A percentile compares a stretch with the other conserved stretches of the same genome.
Evolutionary conservation across 2,797 vertebrate species (phyloP).

Genomic region (Oceanodroma leucorhoa): DNA sequence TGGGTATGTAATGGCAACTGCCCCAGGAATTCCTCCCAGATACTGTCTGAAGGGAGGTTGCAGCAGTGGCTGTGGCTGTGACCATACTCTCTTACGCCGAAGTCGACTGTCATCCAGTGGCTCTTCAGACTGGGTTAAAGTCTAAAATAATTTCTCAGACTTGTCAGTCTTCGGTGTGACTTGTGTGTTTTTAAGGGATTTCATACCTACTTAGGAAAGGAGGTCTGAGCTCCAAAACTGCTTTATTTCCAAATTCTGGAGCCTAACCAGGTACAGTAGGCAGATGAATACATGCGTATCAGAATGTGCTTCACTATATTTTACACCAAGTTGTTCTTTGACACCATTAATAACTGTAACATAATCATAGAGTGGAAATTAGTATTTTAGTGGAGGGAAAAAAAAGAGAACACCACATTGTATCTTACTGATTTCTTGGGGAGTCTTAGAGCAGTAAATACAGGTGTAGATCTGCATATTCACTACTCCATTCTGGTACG

Average conservation of each 20-base stretch:
- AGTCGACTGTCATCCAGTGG: background rate
- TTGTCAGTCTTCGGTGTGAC: background rate
- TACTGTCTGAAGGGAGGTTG: background rate
- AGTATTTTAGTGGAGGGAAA: background rate
- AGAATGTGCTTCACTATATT: rapidly evolving
- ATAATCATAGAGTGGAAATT: background rate
- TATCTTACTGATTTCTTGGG: background rate
- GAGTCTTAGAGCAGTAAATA: background rate
- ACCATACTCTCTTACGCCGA: rapidly evolving
- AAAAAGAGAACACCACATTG: rapidly evolving
- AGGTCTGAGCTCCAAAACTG: background rate
- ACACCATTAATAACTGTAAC: background rate
- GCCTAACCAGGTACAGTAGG: background rate
- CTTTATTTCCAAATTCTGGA: background rate
- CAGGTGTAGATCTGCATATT: background rate
- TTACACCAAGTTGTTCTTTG: background rate
- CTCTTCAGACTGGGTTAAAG: background rate
- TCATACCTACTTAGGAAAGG: background rate
- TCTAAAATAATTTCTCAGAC: background rate
- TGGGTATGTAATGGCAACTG: background rate
- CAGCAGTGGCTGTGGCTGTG: background rate
- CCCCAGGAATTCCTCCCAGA: background rate
- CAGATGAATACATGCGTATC: rapidly evolving
- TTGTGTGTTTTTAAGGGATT: background rate
- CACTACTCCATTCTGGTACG: background rate